These are phyloP conservation scores for Bhutanitis thaidina DNA, from an alignment of 2,888 invertebrate genomes.

Conservation along the genomic window DNA sequence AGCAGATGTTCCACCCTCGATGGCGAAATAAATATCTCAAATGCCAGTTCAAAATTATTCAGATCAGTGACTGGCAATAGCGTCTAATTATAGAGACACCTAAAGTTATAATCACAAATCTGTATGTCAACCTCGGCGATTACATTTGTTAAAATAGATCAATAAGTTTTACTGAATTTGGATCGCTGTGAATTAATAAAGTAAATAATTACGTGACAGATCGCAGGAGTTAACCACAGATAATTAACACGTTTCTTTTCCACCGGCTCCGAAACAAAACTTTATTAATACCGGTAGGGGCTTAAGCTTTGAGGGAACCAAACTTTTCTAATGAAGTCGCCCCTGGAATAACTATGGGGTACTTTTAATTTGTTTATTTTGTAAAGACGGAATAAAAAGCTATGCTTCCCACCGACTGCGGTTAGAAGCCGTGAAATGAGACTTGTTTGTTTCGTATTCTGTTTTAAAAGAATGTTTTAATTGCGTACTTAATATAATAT, in stretches of 20 bases:
- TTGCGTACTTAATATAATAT: no score
- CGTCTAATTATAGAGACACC: no score
- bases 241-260: constrained; percentile 78
- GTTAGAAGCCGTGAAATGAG: constrained; percentile 10
- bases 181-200: neutral
- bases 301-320: constrained; percentile 72
- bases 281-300: constrained; percentile 74
- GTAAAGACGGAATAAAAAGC: constrained; percentile 36
- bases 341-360: constrained; percentile 66
- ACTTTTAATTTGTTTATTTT: constrained; percentile 71
- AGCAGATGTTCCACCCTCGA: no score
- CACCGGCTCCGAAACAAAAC: constrained; percentile 63
- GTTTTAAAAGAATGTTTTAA: no score
- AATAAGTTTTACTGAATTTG: neutral
- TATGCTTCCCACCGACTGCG: constrained; percentile 11
- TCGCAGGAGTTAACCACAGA: constrained; percentile 12
- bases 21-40: no score
- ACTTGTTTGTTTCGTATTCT: neutral
- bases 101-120: no score
- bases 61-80: no score
- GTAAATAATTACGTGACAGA: constrained; percentile 14
- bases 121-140: no score
- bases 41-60: no score
- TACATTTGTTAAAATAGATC: no score
- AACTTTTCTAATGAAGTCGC: constrained; percentile 78